Conservation (phyloP, 1,140 invertebrate species). For the Leptopilina boulardi region DNA sequence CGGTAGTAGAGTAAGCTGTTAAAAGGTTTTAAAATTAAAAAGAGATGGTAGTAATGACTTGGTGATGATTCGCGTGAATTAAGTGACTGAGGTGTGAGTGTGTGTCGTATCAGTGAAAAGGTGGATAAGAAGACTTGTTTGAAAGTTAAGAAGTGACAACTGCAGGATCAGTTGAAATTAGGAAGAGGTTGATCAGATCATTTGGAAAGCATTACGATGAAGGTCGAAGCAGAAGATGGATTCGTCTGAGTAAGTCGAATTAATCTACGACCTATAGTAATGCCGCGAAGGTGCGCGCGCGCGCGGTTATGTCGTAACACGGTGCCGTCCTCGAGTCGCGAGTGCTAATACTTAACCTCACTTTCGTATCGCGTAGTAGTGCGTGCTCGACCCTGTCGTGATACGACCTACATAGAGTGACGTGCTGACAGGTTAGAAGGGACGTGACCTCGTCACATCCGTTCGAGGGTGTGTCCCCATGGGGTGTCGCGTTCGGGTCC, state of each 20-base stretch:
- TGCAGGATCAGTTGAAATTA: neutral
- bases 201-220: slow-evolving; percentile 30
- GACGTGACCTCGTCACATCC: slow-evolving; percentile 26
- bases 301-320: slow-evolving; percentile 31
- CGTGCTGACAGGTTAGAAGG: slow-evolving; percentile 38
- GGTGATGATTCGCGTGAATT: slow-evolving; percentile 21
- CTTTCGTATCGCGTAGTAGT: slow-evolving; percentile 38
- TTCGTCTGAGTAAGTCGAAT: slow-evolving; percentile 46
- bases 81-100: slow-evolving; percentile 4
- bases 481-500: slow-evolving; percentile 34
- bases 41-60: neutral
- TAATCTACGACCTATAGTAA: slow-evolving; percentile 43
- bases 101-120: neutral
- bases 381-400: slow-evolving; percentile 33
- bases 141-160: neutral
- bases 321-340: slow-evolving; percentile 40
- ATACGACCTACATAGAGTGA: slow-evolving; percentile 53
- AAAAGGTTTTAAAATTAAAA: neutral
- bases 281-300: slow-evolving; percentile 34
- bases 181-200: slow-evolving; percentile 2
- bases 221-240: slow-evolving; percentile 43
- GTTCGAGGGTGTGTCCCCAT: slow-evolving; percentile 47
- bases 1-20: neutral
- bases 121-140: neutral
- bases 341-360: slow-evolving; percentile 47